phyloP scores from a whole-genome alignment of 2,113 vertebrate genomes.

The Eurypyga helias region DNA sequence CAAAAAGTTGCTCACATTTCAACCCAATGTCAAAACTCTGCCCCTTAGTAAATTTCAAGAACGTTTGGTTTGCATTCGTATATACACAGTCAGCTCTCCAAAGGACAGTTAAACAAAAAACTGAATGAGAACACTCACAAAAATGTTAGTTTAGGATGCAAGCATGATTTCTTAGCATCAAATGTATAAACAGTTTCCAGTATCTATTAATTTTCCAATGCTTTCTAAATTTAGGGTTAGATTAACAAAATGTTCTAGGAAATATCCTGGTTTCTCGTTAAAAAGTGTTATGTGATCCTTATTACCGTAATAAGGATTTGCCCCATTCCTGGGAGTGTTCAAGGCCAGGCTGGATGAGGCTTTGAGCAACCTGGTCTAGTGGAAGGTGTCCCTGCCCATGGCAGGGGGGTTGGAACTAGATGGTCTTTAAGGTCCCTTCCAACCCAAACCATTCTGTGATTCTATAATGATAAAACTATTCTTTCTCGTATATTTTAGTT shows the following conservation, averaged over 20 bases:
- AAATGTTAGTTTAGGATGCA: neutral
- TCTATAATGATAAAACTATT: neutral
- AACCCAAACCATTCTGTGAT: no score
- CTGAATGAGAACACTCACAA: neutral
- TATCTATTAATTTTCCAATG: neutral
- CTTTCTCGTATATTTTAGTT: neutral
- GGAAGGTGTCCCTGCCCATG: no score
- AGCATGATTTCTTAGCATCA: neutral
- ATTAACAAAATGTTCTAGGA: neutral
- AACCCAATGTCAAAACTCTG: conserved; percentile 32
- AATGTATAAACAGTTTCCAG: neutral
- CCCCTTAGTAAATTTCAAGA: conserved; percentile 33
- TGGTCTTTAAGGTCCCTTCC: no score
- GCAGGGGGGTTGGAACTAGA: no score
- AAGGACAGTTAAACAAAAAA: conserved; percentile 10
- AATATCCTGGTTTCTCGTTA: neutral
- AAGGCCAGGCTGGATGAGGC: no score
- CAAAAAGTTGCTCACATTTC: conserved; percentile 32
- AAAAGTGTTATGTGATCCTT: neutral
- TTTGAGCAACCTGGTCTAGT: no score
- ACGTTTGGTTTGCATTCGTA: neutral
- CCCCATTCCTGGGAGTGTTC: no score
- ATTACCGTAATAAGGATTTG: no score
- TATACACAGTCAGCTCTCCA: neutral
- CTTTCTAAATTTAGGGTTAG: neutral